Base-by-base conservation (phyloP, 1,140 invertebrate species). In the Planococcus citri region DNA sequence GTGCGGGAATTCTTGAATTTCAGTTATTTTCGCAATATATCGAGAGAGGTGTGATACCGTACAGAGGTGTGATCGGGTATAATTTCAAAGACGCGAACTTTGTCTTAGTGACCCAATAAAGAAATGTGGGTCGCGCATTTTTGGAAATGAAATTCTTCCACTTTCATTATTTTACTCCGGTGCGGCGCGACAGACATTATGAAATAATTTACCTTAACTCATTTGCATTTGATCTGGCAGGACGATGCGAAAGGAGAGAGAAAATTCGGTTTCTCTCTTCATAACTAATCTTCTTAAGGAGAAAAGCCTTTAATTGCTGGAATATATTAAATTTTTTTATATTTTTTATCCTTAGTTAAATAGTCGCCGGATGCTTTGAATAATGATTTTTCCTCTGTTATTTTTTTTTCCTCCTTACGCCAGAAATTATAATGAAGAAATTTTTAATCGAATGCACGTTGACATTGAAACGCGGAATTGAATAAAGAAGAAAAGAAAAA, bases 11-110 rank as follows among this genome's bases (percentile, higher is more conserved):
- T 51, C 41, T 51, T 51, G 41, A 51, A 51, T 51, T 51, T 51
- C 41, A 51, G 41, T 51, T 51, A 51, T 51, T 51, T 51, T 51
- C 41, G 41, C 41, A 51, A 51, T 51, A 51, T 51, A 51, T 51
- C 41, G 41, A 51, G 41, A 20, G 41, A 51, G 29, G 29, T 33
- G n/a, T n/a, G 12, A 33, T 33, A 33, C 29, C 4, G 4, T 33
- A 33, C 3, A 33, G n/a, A 51, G 41, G 41, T 51, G 41, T 20
- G 41, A 51, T 51, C 41, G 41, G 41, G 41, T 51, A 51, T 51
- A 51, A 51, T 51, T 51, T 51, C 41, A 51, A 51, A 51, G 41
- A 51, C 41, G 41, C 41, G 41, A 51, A 51, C 41, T 51, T 51
- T 51, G 41, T 20, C 41, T 51, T 51, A 51, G 41, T 51, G 41